These are phyloP conservation scores for Naja naja DNA, from an alignment of 2,113 vertebrate genomes.

Conservation along the genomic window DNA sequence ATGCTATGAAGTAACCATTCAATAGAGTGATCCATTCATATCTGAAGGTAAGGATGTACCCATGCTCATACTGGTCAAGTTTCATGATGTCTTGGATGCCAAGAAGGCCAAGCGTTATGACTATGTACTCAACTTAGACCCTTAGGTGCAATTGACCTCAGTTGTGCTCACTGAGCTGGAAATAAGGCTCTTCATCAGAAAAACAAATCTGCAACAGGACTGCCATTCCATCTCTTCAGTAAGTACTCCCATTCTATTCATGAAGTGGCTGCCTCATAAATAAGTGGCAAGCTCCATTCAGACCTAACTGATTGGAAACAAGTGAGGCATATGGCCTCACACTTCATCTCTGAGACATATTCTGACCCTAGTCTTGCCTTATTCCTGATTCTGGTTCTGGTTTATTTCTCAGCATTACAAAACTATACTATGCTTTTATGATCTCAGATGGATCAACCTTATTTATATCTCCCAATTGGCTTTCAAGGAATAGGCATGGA, in stretches of 20 bases:
- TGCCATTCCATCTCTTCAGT: not conserved
- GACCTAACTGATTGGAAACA: not conserved
- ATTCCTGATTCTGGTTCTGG: not conserved
- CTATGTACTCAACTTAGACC: not conserved
- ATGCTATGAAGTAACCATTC: not conserved
- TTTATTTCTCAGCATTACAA: not conserved
- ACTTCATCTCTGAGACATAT: not conserved
- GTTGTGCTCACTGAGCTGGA: not conserved
- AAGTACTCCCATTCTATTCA: not conserved
- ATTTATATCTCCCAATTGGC: not conserved
- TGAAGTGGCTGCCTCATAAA: not conserved
- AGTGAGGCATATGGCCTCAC: not conserved
- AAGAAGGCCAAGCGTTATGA: not conserved
- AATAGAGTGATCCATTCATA: not conserved
- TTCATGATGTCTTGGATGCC: not conserved
- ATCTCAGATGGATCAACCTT: not conserved
- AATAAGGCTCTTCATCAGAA: not conserved
- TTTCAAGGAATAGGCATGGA: not conserved
- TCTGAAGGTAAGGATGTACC: not conserved
- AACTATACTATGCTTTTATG: not conserved
- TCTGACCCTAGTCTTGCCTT: not conserved
- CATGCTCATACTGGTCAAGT: not conserved
- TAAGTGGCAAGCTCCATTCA: not conserved
- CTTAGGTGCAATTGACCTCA: not conserved
- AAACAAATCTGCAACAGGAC: not conserved